Percentiles rank a stretch among this genome's conserved stretches.
phyloP scores from a whole-genome alignment of 2,113 vertebrate genomes.

The Chaenogobius annularis region DNA sequence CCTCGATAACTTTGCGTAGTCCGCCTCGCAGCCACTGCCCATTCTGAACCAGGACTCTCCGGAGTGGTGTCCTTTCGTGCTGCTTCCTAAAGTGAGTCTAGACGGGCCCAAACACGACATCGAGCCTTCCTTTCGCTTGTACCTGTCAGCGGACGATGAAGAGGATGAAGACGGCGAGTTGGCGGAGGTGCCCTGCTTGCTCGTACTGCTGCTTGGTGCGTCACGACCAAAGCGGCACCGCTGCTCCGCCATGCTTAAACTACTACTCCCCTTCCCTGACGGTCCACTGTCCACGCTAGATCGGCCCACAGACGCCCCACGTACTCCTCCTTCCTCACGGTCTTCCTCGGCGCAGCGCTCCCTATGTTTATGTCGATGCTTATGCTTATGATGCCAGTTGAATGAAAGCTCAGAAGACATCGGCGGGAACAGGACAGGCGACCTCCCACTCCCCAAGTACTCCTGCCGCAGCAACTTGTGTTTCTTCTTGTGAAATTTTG shows the following conservation, averaged over 20 bases:
- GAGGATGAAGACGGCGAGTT: conserved; percentile 82
- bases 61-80: conserved; percentile 66
- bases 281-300: conserved; percentile 56
- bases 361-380: conserved; percentile 94
- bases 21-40: conserved; percentile 68
- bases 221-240: conserved; percentile 91
- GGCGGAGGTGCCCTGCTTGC: conserved; percentile 69
- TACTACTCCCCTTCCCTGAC: conserved; percentile 57
- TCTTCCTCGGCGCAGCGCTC: conserved; percentile 78
- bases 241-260: conserved; percentile 84
- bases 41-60: conserved; percentile 77
- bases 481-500: conserved; percentile 98
- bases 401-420: conserved; percentile 96
- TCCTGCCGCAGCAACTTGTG: conserved; percentile 96
- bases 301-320: conserved; percentile 52
- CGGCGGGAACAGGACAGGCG: conserved; percentile 91
- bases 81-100: conserved; percentile 67
- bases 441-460: conserved; percentile 84
- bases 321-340: conserved; percentile 49
- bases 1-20: conserved; percentile 75
- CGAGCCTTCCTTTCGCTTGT: conserved; percentile 79
- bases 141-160: conserved; percentile 81
- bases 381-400: conserved; percentile 98
- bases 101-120: conserved; percentile 78
- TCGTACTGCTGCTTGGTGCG: conserved; percentile 54